A percentile compares a stretch with the other conserved stretches of the same genome.
Evolutionary conservation across 2,797 vertebrate species (phyloP).

Genomic region (Chrysocyon brachyurus): DNA sequence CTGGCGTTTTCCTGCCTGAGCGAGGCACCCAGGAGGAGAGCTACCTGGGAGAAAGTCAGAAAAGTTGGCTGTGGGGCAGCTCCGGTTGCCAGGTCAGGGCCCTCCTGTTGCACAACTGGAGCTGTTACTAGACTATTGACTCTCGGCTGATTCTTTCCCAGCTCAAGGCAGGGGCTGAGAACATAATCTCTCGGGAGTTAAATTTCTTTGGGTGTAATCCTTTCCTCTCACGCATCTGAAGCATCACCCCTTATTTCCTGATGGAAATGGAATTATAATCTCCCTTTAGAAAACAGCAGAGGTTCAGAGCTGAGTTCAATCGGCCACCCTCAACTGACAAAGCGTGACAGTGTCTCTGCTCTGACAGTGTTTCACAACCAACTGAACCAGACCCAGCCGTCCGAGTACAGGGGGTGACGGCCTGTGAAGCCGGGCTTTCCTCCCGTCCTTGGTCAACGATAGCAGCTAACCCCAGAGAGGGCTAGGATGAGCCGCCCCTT

Average conservation of each 20-base stretch:
- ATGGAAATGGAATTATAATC: conserved; percentile 50
- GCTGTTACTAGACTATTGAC: neutral
- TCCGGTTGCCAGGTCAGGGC: neutral
- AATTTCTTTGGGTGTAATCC: conserved; percentile 46
- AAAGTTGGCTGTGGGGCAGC: neutral
- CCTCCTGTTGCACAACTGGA: neutral
- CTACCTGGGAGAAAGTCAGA: neutral
- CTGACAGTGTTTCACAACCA: conserved; percentile 1
- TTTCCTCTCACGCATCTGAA: conserved; percentile 28
- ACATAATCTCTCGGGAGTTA: conserved; percentile 1
- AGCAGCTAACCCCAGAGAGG: neutral
- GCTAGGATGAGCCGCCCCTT: neutral
- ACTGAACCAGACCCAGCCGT: neutral
- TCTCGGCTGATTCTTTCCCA: conserved; percentile 27
- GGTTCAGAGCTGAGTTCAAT: conserved; percentile 28
- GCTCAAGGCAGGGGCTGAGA: conserved; percentile 40
- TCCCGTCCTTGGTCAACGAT: neutral
- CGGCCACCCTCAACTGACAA: conserved; percentile 28
- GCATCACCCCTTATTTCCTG: conserved; percentile 20
- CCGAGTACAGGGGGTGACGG: neutral
- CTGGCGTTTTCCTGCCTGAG: neutral
- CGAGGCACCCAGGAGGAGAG: neutral
- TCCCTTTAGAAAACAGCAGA: conserved; percentile 59
- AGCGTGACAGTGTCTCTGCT: neutral
- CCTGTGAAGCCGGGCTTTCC: neutral